Conservation (phyloP, 2,888 invertebrate species). For the Pristionchus japonicus region DNA sequence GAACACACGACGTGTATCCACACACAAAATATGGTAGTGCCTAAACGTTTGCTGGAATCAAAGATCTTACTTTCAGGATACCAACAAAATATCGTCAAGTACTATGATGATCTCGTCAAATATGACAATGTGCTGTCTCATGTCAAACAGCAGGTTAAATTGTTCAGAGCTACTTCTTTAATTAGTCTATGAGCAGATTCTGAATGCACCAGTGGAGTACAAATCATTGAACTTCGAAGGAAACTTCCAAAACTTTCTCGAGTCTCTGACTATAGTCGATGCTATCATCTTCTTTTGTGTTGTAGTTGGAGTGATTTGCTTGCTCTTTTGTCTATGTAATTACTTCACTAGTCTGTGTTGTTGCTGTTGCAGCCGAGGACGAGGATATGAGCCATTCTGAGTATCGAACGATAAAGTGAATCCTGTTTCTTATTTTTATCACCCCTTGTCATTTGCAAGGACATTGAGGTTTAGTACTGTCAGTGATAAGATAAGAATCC, state of each 20-base stretch:
- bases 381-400: not conserved
- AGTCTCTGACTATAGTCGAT: not conserved
- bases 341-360: too few relatives aligned
- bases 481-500: too few relatives aligned
- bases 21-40: not conserved
- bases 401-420: too few relatives aligned
- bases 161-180: not conserved
- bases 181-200: too few relatives aligned
- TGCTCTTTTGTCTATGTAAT: not conserved
- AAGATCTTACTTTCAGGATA: not conserved
- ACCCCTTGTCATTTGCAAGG: too few relatives aligned
- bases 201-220: not conserved
- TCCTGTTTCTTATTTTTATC: too few relatives aligned
- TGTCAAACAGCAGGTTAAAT: not conserved
- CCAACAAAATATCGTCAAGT: not conserved
- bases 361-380: not conserved
- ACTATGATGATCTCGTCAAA: not conserved
- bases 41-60: not conserved
- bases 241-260: not conserved
- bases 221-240: not conserved
- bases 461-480: too few relatives aligned
- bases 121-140: not conserved
- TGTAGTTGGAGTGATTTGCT: not conserved
- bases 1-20: not conserved
- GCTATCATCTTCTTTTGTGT: not conserved